Percentiles rank a stretch among this genome's conserved stretches.
Conservation (phyloP, 2,888 invertebrate species). For the Coelinius sp. region DNA sequence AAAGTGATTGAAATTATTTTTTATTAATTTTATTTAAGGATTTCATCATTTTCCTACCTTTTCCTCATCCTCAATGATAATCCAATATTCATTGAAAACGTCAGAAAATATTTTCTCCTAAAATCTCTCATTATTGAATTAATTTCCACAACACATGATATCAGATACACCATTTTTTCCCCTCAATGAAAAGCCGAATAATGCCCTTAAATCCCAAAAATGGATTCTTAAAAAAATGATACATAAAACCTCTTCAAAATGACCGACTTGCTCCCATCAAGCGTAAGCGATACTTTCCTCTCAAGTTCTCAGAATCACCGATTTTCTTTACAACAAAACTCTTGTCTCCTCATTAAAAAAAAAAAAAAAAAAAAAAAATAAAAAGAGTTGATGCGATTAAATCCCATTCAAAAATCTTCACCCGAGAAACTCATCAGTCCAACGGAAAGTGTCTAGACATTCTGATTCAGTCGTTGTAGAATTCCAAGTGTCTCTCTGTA, state of each 20-base stretch:
- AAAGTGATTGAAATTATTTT: background rate
- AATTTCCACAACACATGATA: too few relatives aligned
- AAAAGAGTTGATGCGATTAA: background rate
- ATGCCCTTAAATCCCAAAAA: too few relatives aligned
- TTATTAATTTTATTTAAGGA: background rate
- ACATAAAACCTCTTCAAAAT: background rate
- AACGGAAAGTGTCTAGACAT: background rate
- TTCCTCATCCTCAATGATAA: too few relatives aligned
- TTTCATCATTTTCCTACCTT: background rate
- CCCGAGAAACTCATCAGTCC: background rate
- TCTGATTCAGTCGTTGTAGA: background rate
- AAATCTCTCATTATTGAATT: too few relatives aligned
- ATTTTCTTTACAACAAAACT: background rate
- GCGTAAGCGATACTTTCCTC: background rate
- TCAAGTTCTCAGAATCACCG: background rate
- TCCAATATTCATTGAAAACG: too few relatives aligned
- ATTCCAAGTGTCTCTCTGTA: background rate
- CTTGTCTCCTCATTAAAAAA: background rate
- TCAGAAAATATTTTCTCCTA: too few relatives aligned
- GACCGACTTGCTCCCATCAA: background rate
- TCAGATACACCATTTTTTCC: too few relatives aligned
- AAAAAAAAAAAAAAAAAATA: too few relatives aligned
- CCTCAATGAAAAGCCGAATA: too few relatives aligned
- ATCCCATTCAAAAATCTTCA: background rate
- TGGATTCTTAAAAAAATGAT: background rate